Conservation (phyloP, 2,888 invertebrate species). For the Catocala sponsa region DNA sequence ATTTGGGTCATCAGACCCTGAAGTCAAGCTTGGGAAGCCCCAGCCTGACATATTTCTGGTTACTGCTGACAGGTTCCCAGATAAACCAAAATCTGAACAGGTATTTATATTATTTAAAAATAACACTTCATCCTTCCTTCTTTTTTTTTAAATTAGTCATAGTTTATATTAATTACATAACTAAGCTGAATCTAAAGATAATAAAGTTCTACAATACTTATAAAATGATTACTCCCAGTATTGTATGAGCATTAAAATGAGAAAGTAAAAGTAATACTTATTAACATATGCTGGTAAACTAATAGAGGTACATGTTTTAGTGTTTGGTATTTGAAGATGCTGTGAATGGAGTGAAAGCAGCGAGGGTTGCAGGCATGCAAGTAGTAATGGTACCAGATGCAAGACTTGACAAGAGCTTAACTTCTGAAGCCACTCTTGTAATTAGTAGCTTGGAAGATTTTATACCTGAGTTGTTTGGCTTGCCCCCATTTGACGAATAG, state of each 20-base stretch:
- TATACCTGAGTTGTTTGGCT: conserved; percentile 94
- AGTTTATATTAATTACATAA: no score
- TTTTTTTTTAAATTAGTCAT: no score
- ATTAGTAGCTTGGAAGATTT: conserved; percentile 93
- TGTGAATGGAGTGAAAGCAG: conserved; percentile 95
- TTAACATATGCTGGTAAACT: conserved; percentile 1
- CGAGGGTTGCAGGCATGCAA: conserved; percentile 94
- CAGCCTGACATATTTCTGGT: conserved; percentile 95
- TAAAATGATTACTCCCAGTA: no score
- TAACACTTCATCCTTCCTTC: no score
- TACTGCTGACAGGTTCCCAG: conserved; percentile 91
- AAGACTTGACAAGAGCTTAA: conserved; percentile 64
- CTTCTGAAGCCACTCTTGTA: conserved; percentile 89
- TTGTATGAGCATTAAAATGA: no score
- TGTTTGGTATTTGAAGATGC: conserved; percentile 97
- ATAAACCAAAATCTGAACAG: conserved; percentile 88
- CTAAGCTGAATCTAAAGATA: no score
- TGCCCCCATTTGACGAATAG: conserved; percentile 89
- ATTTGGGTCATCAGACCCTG: conserved; percentile 94
- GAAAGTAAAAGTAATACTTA: background rate
- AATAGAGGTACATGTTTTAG: conserved; percentile 66
- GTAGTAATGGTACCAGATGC: conserved; percentile 94
- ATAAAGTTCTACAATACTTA: no score
- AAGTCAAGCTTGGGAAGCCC: conserved; percentile 95
- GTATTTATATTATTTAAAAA: conserved; percentile 58